phyloP scores from a whole-genome alignment of 1,140 invertebrate species.

The Octopus sinensis region DNA sequence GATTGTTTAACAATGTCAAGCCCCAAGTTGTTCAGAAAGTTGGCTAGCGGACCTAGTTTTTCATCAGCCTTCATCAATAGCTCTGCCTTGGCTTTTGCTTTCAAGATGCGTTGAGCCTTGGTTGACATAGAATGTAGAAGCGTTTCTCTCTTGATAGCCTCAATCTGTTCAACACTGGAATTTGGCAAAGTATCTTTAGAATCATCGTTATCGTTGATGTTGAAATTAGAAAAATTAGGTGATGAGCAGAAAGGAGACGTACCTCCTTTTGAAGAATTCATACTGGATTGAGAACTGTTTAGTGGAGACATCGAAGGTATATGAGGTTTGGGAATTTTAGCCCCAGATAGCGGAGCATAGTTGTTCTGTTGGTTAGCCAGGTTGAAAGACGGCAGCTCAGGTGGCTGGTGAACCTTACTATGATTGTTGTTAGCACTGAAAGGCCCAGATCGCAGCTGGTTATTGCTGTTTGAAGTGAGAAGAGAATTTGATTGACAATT shows the following conservation, averaged over 20 bases:
- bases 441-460: no score
- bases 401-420: no score
- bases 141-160: conserved; percentile 42
- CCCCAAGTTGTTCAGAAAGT: conserved; percentile 90
- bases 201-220: background rate
- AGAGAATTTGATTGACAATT: no score
- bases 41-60: conserved; percentile 70
- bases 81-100: conserved; percentile 13
- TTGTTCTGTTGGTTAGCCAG: no score
- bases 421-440: no score
- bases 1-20: conserved; percentile 87
- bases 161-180: conserved; percentile 42
- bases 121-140: background rate
- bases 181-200: conserved; percentile 20
- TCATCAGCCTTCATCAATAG: conserved; percentile 31
- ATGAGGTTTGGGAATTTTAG: no score
- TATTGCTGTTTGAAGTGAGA: no score
- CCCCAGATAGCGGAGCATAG: no score
- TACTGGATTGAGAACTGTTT: no score
- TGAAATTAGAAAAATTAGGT: background rate
- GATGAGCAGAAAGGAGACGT: background rate
- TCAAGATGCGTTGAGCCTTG: background rate
- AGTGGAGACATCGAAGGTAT: no score
- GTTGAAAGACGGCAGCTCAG: no score
- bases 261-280: background rate